Conservation (phyloP, 2,797 vertebrate species). For the Podargus strigoides region DNA sequence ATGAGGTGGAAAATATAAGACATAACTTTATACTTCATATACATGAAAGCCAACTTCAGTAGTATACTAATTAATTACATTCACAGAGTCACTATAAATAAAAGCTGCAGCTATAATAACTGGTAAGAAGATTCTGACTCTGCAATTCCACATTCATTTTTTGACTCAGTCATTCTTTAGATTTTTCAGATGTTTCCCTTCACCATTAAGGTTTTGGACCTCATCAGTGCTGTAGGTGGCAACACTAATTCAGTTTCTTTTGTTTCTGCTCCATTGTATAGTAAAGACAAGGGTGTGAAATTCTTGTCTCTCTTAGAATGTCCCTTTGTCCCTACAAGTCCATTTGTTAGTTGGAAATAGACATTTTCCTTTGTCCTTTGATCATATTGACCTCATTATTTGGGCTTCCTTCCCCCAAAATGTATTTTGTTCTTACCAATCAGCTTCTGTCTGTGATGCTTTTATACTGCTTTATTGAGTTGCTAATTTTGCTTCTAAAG, state of each 20-base stretch:
- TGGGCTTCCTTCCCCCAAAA: background rate
- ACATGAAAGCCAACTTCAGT: background rate
- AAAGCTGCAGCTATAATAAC: background rate
- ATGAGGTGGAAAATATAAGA: background rate
- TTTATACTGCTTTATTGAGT: background rate
- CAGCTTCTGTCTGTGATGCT: background rate
- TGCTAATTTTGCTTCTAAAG: background rate
- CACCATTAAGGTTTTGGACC: background rate
- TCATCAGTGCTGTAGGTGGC: background rate
- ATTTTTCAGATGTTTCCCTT: background rate
- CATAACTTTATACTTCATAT: background rate
- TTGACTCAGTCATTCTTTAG: no score
- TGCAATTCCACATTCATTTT: background rate
- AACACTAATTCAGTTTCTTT: background rate
- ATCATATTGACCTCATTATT: background rate
- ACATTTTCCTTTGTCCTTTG: background rate
- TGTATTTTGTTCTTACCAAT: background rate
- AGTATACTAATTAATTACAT: background rate
- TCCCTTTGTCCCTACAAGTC: background rate
- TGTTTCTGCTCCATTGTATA: background rate
- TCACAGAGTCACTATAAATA: background rate
- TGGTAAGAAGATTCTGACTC: background rate
- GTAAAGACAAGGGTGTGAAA: background rate
- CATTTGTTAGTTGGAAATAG: background rate
- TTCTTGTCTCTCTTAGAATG: background rate